Evolutionary conservation across 1,140 invertebrate genomes (phyloP).

Genomic region (Procambarus virginalis): DNA sequence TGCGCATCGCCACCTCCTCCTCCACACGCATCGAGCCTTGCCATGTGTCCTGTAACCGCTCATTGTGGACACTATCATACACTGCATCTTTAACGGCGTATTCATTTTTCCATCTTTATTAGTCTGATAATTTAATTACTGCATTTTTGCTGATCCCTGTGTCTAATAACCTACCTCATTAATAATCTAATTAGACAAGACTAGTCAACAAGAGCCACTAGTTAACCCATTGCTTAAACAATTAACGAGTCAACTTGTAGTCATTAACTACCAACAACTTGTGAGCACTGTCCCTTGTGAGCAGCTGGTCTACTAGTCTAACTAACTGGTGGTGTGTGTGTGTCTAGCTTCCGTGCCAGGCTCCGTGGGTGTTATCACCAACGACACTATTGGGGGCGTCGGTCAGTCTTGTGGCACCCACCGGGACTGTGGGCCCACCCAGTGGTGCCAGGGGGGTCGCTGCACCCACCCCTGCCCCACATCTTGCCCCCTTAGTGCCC

Average conservation of each 20-base stretch:
- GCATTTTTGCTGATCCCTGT: neutral
- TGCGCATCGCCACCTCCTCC: too few species aligned
- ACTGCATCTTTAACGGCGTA: neutral
- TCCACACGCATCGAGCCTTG: too few species aligned
- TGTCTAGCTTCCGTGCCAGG: constrained; percentile 11
- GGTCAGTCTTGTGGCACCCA: constrained; percentile 76
- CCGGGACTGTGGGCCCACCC: constrained; percentile 71
- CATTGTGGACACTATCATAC: too few species aligned
- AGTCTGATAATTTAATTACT: neutral
- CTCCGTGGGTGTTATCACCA: constrained; percentile 63
- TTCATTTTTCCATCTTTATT: neutral
- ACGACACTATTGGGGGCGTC: constrained; percentile 80
- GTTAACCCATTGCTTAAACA: constrained; percentile 26
- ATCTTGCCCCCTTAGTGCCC: constrained; percentile 71
- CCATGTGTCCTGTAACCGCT: too few species aligned
- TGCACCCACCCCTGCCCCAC: constrained; percentile 70
- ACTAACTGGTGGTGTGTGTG: constrained; percentile 27
- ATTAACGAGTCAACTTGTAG: constrained; percentile 18
- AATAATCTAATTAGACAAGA: constrained; percentile 12
- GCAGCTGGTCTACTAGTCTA: neutral
- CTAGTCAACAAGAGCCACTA: constrained; percentile 22
- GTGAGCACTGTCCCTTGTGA: neutral
- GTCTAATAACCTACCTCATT: neutral
- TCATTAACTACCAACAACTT: neutral
- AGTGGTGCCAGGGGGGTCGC: constrained; percentile 71